Conservation (phyloP, 2,113 vertebrate genomes). For the Tinamus guttatus region DNA sequence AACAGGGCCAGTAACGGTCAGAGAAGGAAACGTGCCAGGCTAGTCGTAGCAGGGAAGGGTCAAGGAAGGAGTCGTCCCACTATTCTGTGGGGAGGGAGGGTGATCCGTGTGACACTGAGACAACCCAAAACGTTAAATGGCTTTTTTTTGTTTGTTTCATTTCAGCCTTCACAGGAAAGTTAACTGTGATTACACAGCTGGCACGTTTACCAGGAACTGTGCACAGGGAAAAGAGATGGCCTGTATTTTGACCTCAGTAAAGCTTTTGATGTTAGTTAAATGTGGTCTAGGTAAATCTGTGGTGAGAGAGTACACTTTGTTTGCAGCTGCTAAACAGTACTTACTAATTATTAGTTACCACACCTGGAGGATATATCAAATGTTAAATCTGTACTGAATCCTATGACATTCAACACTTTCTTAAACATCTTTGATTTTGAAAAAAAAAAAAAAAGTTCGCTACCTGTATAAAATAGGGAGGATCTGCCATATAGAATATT, state of each 20-base stretch:
- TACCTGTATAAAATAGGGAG: neutral
- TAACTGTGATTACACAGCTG: neutral
- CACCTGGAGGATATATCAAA: neutral
- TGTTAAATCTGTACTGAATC: neutral
- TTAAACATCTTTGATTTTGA: neutral
- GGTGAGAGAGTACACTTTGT: neutral
- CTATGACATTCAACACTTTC: neutral
- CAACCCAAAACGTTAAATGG: neutral
- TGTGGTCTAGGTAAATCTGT: neutral
- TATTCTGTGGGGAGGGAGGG: neutral
- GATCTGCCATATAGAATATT: neutral
- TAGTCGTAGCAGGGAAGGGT: accelerated
- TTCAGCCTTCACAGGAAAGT: neutral
- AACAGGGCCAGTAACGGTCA: neutral
- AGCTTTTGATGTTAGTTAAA: neutral
- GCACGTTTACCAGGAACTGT: neutral
- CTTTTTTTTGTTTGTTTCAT: neutral
- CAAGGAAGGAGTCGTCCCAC: neutral
- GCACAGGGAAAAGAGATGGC: neutral
- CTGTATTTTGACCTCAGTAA: neutral
- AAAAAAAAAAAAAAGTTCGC: neutral
- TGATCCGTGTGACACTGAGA: neutral
- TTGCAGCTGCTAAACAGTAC: neutral
- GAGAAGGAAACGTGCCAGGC: neutral
- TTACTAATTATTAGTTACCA: neutral